These are phyloP conservation scores for Lamprotornis superbus DNA, from an alignment of 2,113 vertebrate genomes.

Conservation along the genomic window DNA sequence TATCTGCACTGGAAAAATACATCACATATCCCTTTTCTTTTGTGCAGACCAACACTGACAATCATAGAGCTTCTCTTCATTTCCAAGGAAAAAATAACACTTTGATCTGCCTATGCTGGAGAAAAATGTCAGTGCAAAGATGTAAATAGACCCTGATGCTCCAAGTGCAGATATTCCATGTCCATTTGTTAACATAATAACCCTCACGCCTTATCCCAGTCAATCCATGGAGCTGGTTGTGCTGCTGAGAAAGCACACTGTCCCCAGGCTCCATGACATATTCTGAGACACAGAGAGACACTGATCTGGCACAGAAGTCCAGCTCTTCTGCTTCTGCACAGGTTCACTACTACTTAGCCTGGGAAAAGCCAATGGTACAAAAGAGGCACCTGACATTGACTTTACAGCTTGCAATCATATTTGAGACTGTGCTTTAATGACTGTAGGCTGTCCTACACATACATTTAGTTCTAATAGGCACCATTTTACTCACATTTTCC, in stretches of 20 bases:
- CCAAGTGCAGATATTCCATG: neutral
- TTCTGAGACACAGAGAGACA: neutral
- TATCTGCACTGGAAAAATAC: neutral
- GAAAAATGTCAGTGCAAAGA: neutral
- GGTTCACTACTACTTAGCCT: neutral
- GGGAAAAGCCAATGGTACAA: neutral
- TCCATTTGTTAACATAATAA: neutral
- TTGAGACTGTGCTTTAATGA: conserved; percentile 27
- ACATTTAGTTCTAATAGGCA: neutral
- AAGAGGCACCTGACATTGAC: neutral
- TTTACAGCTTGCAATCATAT: neutral
- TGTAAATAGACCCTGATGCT: neutral
- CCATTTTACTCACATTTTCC: neutral
- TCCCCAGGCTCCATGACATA: neutral
- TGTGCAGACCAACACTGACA: neutral
- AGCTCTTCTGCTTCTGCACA: neutral
- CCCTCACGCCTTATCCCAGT: neutral
- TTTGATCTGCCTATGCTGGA: neutral
- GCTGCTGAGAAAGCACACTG: neutral
- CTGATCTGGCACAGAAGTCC: neutral
- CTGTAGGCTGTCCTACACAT: neutral
- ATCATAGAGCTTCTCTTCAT: neutral
- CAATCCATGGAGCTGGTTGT: neutral
- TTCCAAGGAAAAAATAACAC: neutral
- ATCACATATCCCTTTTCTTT: neutral